Conservation (phyloP, 2,113 vertebrate genomes). For the Leptobrachium leishanense region DNA sequence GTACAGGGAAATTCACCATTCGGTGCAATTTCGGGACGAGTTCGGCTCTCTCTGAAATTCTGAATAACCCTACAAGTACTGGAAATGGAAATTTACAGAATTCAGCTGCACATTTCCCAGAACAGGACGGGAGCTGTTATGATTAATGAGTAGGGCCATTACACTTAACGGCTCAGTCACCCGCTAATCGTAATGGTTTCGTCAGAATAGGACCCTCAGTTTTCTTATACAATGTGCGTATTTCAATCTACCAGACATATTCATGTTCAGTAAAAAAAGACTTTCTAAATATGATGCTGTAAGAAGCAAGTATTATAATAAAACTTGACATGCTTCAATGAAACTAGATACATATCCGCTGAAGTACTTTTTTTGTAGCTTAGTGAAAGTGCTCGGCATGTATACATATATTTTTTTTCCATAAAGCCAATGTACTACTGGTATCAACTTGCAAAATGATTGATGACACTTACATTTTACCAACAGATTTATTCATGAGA, state of each 20-base stretch:
- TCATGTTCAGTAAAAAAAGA: background rate
- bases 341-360: constrained; percentile 23
- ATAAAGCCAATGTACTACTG: constrained; percentile 25
- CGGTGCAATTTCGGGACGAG: too few relatives aligned
- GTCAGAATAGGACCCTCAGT: too few relatives aligned
- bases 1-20: too few relatives aligned
- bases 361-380: constrained; percentile 24
- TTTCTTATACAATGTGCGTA: background rate
- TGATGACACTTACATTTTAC: constrained; percentile 41
- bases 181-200: too few relatives aligned
- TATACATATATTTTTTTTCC: background rate
- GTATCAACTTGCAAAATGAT: constrained; percentile 45
- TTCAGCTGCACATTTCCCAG: too few relatives aligned
- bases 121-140: too few relatives aligned
- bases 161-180: too few relatives aligned
- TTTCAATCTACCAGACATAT: constrained; percentile 9
- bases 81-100: too few relatives aligned
- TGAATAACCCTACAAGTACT: too few relatives aligned
- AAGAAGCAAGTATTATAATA: constrained; percentile 31
- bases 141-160: too few relatives aligned
- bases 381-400: constrained; percentile 3
- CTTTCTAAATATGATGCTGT: constrained; percentile 27
- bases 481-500: constrained; percentile 49
- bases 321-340: constrained; percentile 33
- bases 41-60: too few relatives aligned